phyloP scores from a whole-genome alignment of 1,140 invertebrate species.

The Lepidurus packardi region DNA sequence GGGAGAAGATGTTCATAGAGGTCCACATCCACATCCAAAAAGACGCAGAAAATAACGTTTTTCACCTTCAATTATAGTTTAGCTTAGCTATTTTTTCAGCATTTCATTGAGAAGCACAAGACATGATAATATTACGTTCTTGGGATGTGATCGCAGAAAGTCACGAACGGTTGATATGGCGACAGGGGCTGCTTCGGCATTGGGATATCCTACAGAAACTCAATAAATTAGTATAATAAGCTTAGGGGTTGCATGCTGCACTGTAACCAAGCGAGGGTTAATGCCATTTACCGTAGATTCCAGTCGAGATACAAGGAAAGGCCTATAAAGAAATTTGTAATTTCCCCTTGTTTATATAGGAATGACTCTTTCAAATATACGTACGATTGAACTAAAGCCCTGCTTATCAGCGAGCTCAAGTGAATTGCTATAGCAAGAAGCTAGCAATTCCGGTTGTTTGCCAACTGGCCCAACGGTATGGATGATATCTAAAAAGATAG shows the following conservation, averaged over 20 bases:
- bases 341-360: conserved; percentile 28
- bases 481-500: conserved; percentile 56
- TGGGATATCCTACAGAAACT: conserved; percentile 52
- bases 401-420: conserved; percentile 56
- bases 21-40: conserved; percentile 62
- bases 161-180: conserved; percentile 45
- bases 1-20: conserved; percentile 68
- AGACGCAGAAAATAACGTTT: conserved; percentile 74
- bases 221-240: conserved; percentile 24
- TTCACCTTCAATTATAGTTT: conserved; percentile 52
- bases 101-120: conserved; percentile 26
- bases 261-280: conserved; percentile 53
- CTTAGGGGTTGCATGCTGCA: conserved; percentile 38
- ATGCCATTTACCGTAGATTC: conserved; percentile 54
- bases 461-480: conserved; percentile 71
- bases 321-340: conserved; percentile 45
- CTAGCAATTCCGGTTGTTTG: conserved; percentile 28
- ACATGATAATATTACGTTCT: conserved; percentile 40
- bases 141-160: conserved; percentile 43
- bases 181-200: conserved; percentile 46
- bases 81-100: background rate
- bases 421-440: conserved; percentile 60
- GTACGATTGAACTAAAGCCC: conserved; percentile 54
- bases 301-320: conserved; percentile 81
- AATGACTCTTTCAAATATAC: background rate